Base-by-base conservation (phyloP, 92 coral and sea anemone genomes). In the Pocillopora meandrina region DNA sequence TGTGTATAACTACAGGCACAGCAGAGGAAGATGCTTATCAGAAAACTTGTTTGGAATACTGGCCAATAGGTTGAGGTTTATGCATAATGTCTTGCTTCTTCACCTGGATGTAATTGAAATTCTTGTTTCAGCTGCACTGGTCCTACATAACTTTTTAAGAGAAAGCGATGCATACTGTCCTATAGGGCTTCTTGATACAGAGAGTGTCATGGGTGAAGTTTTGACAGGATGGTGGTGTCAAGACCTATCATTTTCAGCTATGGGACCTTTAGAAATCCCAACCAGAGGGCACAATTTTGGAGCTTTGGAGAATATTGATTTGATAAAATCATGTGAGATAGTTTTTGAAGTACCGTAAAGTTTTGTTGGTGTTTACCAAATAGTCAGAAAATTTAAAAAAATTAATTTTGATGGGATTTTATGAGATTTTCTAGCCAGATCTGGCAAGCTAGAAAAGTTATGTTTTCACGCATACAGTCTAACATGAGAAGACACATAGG, bases 21-120 rank as follows among this genome's bases (percentile, higher is more conserved):
- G 87, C 58, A 80, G 86, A 67, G 80, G 80, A 56, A 79, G 78
- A 61, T 58, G 92, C 64, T 78, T 89, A 15, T 85, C 82, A 36
- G 92, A 89, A 85, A 89, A 89, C 81, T 86, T 78, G 21, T 89
- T 89, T 49, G 89, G 92, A 15, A 85, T 89, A 81, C 67, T 89
- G 56, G 71, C 92, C 7, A 89, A 80, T 65, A 63, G 92, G 23
- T 84, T 85, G 86, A 74, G 82, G 31, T 84, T 89, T 20, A 42
- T 75, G 65, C 52, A 56, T 23, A 18, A 58, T 61, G 68, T 58
- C 26, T 42, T 42, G 52, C 52, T 42, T 42, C 52, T 42, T 42
- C 52, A 42, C 52, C 52, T 0, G 8, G 52, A 42, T 7, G 52
- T 2, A 42, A 42, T 42, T 42, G 72, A 79, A 79, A 12, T 67